These are phyloP conservation scores for Limosa lapponica DNA, from an alignment of 2,797 vertebrate species.

Conservation along the genomic window DNA sequence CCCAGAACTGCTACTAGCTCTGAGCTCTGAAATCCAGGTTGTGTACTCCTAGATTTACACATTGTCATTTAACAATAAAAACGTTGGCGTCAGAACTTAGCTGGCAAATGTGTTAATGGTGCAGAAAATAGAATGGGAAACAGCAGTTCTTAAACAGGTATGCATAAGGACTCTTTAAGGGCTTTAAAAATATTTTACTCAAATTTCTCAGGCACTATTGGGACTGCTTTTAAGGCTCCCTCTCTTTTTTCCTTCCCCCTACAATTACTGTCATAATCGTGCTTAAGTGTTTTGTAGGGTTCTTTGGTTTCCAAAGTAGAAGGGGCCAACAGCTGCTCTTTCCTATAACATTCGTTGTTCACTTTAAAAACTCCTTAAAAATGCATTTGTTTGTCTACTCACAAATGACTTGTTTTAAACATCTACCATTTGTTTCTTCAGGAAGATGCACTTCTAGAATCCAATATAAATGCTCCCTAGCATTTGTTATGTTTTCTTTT, in stretches of 20 bases:
- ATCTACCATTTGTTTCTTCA: not conserved
- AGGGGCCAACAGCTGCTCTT: conserved; percentile 27
- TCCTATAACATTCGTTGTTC: not conserved
- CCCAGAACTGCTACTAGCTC: not conserved
- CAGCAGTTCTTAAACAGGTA: not conserved
- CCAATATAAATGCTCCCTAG: conserved; percentile 26
- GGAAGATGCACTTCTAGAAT: conserved; percentile 35
- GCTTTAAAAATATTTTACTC: conserved; percentile 10
- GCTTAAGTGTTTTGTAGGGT: not conserved
- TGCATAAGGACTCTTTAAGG: not conserved
- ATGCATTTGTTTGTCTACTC: conserved; percentile 25
- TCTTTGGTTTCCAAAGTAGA: not conserved
- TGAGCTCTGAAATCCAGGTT: not conserved
- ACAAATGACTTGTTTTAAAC: conserved; percentile 22
- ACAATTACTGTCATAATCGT: not conserved
- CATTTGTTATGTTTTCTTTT: conserved; percentile 56
- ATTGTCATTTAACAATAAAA: not conserved
- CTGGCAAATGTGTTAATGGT: conserved; percentile 31
- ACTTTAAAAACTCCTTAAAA: conserved; percentile 48
- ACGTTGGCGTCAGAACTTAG: not conserved
- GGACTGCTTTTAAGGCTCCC: not conserved
- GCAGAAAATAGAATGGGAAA: conserved; percentile 30
- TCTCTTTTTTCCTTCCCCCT: not conserved
- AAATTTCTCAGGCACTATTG: not conserved
- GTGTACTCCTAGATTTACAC: not conserved